These are phyloP conservation scores for Caenorhabditis imperialis DNA, from an alignment of 2,888 invertebrate genomes.

Conservation along the genomic window DNA sequence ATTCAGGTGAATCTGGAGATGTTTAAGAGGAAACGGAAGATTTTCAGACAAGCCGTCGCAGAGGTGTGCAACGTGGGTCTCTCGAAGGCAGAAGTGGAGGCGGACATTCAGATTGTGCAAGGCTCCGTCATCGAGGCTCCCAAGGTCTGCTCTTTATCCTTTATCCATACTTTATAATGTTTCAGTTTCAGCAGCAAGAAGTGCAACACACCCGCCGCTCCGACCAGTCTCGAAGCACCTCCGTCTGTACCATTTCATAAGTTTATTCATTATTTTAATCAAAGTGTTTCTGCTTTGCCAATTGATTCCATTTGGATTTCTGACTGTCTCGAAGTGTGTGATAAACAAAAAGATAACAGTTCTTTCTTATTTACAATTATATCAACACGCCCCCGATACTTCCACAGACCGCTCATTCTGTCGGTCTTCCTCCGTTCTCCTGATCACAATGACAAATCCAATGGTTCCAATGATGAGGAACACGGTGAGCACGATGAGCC, in stretches of 20 bases:
- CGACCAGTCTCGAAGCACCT: constrained; percentile 43
- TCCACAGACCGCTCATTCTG: too few relatives aligned
- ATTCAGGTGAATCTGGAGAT: constrained; percentile 68
- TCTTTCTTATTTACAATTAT: too few relatives aligned
- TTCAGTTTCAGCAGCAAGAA: constrained; percentile 18
- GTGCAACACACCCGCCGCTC: constrained; percentile 6
- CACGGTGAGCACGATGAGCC: constrained; percentile 52
- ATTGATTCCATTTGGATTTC: not conserved
- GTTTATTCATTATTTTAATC: not conserved
- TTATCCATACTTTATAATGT: too few relatives aligned
- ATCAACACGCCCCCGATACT: too few relatives aligned
- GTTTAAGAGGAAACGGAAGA: too few relatives aligned
- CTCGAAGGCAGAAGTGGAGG: constrained; percentile 84
- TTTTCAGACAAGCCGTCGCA: constrained; percentile 82
- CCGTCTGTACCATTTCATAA: constrained; percentile 48
- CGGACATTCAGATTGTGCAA: constrained; percentile 83
- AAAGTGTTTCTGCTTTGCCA: not conserved
- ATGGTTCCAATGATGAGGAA: constrained; percentile 56
- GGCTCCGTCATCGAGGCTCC: constrained; percentile 74
- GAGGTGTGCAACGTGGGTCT: constrained; percentile 84
- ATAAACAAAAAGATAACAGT: constrained; percentile 24
- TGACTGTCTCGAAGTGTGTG: too few relatives aligned
- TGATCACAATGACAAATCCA: constrained; percentile 49
- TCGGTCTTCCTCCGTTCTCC: constrained; percentile 43
- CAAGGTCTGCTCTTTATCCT: too few relatives aligned